Percentiles rank a stretch among this genome's conserved stretches.
Evolutionary conservation across 2,113 vertebrate genomes (phyloP).

Genomic region (Thermophis baileyi): DNA sequence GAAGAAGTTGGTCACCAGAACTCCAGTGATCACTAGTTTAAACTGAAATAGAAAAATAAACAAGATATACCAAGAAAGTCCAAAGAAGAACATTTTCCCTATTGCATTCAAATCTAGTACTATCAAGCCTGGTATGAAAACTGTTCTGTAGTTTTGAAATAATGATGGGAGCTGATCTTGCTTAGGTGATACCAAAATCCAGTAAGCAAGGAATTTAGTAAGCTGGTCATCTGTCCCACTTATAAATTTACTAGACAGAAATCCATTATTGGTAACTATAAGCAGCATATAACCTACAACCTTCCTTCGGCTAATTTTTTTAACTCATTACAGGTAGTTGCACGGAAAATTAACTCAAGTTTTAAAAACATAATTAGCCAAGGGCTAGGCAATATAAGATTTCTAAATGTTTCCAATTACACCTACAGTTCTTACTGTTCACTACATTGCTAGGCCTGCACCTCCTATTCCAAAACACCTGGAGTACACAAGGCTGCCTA

Average conservation of each 20-base stretch:
- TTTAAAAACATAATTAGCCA: background rate
- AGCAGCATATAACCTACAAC: background rate
- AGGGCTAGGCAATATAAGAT: background rate
- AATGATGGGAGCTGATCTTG: background rate
- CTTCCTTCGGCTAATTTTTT: background rate
- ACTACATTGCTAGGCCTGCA: background rate
- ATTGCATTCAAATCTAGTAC: background rate
- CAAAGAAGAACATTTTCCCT: background rate
- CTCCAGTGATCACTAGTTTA: slow-evolving; percentile 86
- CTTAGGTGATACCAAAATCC: background rate
- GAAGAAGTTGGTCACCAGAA: slow-evolving; percentile 87
- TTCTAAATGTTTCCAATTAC: background rate
- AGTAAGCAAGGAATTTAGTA: background rate
- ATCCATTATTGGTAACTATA: background rate
- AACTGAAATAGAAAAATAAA: slow-evolving; percentile 72
- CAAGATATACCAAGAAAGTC: background rate
- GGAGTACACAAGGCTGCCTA: background rate
- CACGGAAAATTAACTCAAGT: background rate
- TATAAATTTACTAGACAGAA: background rate
- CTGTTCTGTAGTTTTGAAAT: background rate
- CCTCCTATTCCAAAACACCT: background rate
- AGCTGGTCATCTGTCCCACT: background rate
- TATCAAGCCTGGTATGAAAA: background rate
- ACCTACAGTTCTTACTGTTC: background rate
- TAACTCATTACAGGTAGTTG: background rate